These are phyloP conservation scores for Cotesia congregata DNA, from an alignment of 2,888 invertebrate species.

Conservation along the genomic window DNA sequence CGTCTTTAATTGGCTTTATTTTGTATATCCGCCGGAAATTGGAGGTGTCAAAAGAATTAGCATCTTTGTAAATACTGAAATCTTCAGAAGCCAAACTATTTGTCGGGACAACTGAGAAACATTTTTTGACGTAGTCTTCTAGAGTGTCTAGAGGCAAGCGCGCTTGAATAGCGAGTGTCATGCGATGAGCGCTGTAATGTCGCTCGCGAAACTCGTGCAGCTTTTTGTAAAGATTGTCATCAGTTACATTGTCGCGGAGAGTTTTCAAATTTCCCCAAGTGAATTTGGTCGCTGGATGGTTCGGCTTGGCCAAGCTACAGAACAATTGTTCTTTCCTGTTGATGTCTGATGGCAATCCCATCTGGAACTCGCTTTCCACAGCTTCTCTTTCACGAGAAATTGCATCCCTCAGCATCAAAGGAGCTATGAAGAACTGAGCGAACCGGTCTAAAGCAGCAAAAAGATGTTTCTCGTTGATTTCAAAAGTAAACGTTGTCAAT, in stretches of 20 bases:
- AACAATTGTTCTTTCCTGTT: slow-evolving; percentile 84
- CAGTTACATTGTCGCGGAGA: slow-evolving; percentile 77
- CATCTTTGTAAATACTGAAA: slow-evolving; percentile 72
- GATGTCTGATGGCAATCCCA: slow-evolving; percentile 81
- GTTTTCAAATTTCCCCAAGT: slow-evolving; percentile 88
- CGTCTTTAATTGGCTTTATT: slow-evolving; percentile 82
- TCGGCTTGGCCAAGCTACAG: slow-evolving; percentile 76
- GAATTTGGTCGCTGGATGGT: slow-evolving; percentile 85
- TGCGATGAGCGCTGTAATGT: slow-evolving; percentile 89
- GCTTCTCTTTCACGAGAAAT: slow-evolving; percentile 90
- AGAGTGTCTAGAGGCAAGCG: slow-evolving; percentile 77
- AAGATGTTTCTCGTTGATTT: slow-evolving; percentile 85
- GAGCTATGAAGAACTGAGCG: slow-evolving; percentile 89
- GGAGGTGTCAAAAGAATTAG: slow-evolving; percentile 74
- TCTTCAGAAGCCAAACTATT: slow-evolving; percentile 78
- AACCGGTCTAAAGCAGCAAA: slow-evolving; percentile 86
- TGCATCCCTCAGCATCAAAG: slow-evolving; percentile 86
- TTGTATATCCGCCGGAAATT: slow-evolving; percentile 80
- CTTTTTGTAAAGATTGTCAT: slow-evolving; percentile 78
- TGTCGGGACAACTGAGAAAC: slow-evolving; percentile 80
- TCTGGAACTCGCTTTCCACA: slow-evolving; percentile 91
- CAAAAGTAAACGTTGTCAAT: slow-evolving; percentile 90
- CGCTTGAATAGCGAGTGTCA: slow-evolving; percentile 87
- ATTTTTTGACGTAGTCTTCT: slow-evolving; percentile 76
- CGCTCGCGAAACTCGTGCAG: slow-evolving; percentile 82